Evolutionary conservation across 1,140 invertebrate species (phyloP).

Genomic region (Leptinotarsa lineolata): DNA sequence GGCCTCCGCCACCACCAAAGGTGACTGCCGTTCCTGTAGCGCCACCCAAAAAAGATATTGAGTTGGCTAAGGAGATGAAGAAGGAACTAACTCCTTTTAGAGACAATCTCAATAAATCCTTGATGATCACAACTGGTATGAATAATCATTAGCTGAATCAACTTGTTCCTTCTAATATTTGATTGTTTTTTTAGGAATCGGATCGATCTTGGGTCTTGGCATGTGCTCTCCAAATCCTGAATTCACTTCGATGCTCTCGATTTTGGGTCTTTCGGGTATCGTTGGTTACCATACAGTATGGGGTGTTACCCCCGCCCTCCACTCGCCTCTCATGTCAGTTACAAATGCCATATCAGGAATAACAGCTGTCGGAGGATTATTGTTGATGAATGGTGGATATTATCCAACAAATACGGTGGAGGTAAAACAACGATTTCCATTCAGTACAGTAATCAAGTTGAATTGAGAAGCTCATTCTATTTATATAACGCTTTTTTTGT

Average conservation of each 20-base stretch:
- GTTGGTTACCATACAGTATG: conserved; percentile 91
- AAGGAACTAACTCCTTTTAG: conserved; percentile 61
- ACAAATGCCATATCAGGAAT: conserved; percentile 93
- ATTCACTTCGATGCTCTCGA: conserved; percentile 87
- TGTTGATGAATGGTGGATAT: conserved; percentile 80
- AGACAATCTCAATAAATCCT: conserved; percentile 67
- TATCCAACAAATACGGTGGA: conserved; percentile 71
- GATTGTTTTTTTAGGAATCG: conserved; percentile 61
- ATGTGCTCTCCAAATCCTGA: conserved; percentile 77
- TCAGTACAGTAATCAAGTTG: too few relatives aligned
- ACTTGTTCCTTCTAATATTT: neutral
- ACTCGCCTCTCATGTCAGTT: conserved; percentile 91
- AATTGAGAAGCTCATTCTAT: too few relatives aligned
- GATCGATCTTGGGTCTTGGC: conserved; percentile 72
- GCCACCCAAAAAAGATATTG: conserved; percentile 52
- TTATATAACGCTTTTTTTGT: neutral
- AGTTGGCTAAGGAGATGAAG: conserved; percentile 52
- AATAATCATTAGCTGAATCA: neutral
- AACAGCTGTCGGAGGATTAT: conserved; percentile 84
- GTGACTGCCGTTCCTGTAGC: conserved; percentile 57
- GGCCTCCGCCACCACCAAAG: conserved; percentile 74
- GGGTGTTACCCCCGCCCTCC: conserved; percentile 88
- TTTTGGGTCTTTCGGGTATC: conserved; percentile 80
- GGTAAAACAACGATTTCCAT: conserved; percentile 43
- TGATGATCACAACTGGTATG: conserved; percentile 72